Conservation (phyloP, 2,888 invertebrate genomes). For the Harpalus rubripes region DNA sequence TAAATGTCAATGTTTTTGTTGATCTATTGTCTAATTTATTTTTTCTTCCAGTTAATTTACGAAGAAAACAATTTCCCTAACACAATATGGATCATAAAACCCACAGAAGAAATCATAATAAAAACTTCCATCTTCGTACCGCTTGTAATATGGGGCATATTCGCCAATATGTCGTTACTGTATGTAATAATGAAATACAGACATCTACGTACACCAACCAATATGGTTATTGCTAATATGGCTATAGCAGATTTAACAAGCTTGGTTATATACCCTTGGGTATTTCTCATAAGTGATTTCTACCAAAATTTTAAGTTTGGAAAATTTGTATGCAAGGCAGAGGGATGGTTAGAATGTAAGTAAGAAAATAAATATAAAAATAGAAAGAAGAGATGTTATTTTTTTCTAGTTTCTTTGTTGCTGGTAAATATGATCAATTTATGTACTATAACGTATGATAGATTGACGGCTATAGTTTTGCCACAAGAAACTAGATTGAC, state of each 20-base stretch:
- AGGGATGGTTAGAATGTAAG: constrained; percentile 88
- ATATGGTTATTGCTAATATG: constrained; percentile 87
- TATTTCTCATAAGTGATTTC: constrained; percentile 87
- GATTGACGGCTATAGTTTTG: constrained; percentile 88
- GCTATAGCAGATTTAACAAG: constrained; percentile 85
- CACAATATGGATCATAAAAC: constrained; percentile 83
- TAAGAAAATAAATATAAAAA: constrained; percentile 5
- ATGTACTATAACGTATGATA: constrained; percentile 89
- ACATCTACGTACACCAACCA: constrained; percentile 84
- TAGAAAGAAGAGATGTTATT: neutral
- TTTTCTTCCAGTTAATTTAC: constrained; percentile 71
- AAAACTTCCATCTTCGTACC: constrained; percentile 82
- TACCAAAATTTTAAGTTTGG: constrained; percentile 89
- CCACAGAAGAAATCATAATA: constrained; percentile 81
- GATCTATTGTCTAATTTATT: neutral
- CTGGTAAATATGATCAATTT: constrained; percentile 89
- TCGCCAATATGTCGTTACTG: constrained; percentile 84
- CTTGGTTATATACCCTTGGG: constrained; percentile 85
- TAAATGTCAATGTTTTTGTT: too few relatives aligned
- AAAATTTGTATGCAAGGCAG: constrained; percentile 86
- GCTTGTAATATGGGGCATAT: constrained; percentile 83
- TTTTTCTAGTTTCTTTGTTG: constrained; percentile 81
- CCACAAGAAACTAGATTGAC: constrained; percentile 86
- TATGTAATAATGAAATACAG: constrained; percentile 82
- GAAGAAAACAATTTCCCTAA: constrained; percentile 79